phyloP scores from a whole-genome alignment of 2,113 vertebrate species.

The Hippopotamus amphibius region DNA sequence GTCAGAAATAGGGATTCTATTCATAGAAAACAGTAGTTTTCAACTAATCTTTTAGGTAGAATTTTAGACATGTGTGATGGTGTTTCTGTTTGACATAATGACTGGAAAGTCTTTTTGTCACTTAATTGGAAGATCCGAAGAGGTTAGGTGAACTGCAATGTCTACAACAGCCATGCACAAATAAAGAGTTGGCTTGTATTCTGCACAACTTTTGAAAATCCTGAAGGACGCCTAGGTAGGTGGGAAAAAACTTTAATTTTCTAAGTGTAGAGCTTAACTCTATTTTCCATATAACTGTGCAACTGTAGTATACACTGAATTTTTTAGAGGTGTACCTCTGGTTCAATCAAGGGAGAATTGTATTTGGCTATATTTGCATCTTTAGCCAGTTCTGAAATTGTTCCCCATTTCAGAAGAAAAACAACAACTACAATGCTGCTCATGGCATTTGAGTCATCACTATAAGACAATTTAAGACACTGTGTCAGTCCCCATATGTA shows the following conservation, averaged over 20 bases:
- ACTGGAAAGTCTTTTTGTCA: background rate
- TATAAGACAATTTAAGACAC: background rate
- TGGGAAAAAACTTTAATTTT: background rate
- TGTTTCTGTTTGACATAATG: background rate
- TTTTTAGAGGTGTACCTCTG: background rate
- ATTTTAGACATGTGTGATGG: background rate
- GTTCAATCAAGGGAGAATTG: background rate
- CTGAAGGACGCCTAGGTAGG: background rate
- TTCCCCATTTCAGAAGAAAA: background rate
- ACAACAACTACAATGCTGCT: background rate
- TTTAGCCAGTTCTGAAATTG: background rate
- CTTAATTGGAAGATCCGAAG: background rate
- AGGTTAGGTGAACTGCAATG: background rate
- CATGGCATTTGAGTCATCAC: background rate
- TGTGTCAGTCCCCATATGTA: background rate
- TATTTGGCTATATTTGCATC: background rate
- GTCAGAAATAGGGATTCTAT: background rate
- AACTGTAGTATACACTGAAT: background rate
- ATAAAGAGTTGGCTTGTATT: background rate
- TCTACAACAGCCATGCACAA: background rate
- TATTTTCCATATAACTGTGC: background rate
- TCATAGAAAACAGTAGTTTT: background rate
- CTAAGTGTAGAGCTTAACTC: background rate
- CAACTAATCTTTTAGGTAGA: background rate
- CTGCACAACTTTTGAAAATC: background rate